phyloP scores from a whole-genome alignment of 2,797 vertebrate genomes.

The Diplodus sargus region DNA sequence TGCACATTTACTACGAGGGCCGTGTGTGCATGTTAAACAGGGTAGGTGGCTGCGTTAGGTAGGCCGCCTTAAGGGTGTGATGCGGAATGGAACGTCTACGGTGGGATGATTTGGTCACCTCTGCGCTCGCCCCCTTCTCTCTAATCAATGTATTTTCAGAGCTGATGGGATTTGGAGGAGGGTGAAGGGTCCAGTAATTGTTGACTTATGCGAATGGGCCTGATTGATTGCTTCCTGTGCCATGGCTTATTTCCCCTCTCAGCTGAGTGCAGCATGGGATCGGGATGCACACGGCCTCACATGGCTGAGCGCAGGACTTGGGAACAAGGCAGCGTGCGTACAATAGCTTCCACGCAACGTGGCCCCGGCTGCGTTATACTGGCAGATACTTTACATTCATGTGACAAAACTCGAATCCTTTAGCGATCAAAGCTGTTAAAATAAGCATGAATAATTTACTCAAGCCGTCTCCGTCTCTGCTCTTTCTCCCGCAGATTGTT shows the following conservation, averaged over 20 bases:
- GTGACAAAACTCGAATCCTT: background rate
- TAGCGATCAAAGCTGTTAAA: slow-evolving; percentile 25
- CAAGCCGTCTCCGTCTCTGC: slow-evolving; percentile 45
- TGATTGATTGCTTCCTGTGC: slow-evolving; percentile 85
- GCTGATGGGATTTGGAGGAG: slow-evolving; percentile 81
- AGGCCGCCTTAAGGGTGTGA: slow-evolving; percentile 19
- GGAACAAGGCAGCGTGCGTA: slow-evolving; percentile 4
- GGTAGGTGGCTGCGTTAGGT: slow-evolving; percentile 6
- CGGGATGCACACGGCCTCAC: slow-evolving; percentile 50
- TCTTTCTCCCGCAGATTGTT: slow-evolving; percentile 75
- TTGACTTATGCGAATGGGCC: slow-evolving; percentile 80
- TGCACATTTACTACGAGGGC: slow-evolving; percentile 55
- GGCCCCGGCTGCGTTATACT: background rate
- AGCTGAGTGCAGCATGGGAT: slow-evolving; percentile 63
- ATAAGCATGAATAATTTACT: slow-evolving; percentile 39
- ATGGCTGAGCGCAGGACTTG: slow-evolving; percentile 50
- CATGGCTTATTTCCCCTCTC: slow-evolving; percentile 57
- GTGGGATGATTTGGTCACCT: slow-evolving; percentile 57
- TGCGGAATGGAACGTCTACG: slow-evolving; percentile 46
- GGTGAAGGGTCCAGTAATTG: slow-evolving; percentile 83
- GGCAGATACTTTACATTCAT: background rate
- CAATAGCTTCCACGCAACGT: background rate
- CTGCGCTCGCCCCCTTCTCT: slow-evolving; percentile 44
- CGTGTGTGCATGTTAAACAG: slow-evolving; percentile 47
- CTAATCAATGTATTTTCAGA: slow-evolving; percentile 80